A percentile compares a stretch with the other conserved stretches of the same genome.
phyloP scores from a whole-genome alignment of 2,888 invertebrate species.

The Taenaris catops region DNA sequence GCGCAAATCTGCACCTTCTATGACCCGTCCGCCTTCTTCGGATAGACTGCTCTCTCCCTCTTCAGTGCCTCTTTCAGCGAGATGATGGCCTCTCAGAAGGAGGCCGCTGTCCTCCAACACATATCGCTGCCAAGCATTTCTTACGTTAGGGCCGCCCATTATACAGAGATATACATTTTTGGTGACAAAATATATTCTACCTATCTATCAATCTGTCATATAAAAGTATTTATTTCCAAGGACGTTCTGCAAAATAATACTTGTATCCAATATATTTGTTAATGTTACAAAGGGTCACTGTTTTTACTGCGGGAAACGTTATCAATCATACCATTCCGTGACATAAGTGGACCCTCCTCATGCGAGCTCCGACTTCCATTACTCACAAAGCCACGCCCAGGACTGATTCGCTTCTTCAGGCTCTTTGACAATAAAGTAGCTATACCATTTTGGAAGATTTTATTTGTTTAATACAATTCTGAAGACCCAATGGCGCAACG shows the following conservation, averaged over 20 bases:
- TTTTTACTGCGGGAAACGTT: constrained; percentile 64
- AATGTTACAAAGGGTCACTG: constrained; percentile 49
- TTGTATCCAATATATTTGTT: constrained; percentile 26
- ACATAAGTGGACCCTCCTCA: constrained; percentile 78
- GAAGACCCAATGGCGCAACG: no score
- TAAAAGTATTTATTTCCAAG: constrained; percentile 11
- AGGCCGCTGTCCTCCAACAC: no score
- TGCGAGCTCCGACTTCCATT: constrained; percentile 71
- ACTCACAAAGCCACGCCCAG: constrained; percentile 68
- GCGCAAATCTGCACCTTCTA: no score
- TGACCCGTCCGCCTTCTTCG: no score
- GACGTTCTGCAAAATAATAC: constrained; percentile 14
- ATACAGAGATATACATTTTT: no score
- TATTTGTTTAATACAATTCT: no score
- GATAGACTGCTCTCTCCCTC: no score
- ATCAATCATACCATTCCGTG: constrained; percentile 75
- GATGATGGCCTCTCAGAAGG: no score
- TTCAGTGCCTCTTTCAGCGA: no score
- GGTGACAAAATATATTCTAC: constrained; percentile 5
- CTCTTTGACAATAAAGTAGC: constrained; percentile 41
- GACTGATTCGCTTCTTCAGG: constrained; percentile 58
- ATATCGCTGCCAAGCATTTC: no score
- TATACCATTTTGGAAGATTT: no score
- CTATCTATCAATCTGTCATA: constrained; percentile 5
- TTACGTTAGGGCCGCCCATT: no score